Conservation (phyloP, 2,888 invertebrate species). For the Punctoribates punctum region DNA sequence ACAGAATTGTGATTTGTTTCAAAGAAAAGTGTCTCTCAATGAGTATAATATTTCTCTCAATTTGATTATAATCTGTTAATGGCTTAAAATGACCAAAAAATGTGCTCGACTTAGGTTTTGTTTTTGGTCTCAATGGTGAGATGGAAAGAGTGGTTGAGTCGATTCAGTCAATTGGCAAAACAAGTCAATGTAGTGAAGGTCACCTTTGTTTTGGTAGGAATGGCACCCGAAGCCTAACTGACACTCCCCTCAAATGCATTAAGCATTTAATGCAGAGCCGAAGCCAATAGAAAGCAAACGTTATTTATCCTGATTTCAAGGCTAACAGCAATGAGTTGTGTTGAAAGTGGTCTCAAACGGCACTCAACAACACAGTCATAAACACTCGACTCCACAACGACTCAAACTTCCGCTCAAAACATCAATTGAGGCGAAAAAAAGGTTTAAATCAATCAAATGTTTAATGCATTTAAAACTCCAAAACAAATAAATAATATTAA, state of each 20-base stretch:
- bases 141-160: neutral
- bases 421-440: neutral
- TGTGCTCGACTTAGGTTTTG: neutral
- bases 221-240: neutral
- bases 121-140: neutral
- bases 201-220: constrained; percentile 28
- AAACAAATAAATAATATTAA: neutral
- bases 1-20: too few species aligned
- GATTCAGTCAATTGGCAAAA: constrained; percentile 10
- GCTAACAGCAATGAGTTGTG: neutral
- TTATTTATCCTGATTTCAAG: constrained; percentile 11
- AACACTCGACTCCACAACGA: neutral
- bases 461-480: too few species aligned
- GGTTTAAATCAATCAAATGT: too few species aligned
- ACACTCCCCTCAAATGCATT: neutral
- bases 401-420: neutral
- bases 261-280: neutral
- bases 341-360: too few species aligned
- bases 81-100: too few species aligned
- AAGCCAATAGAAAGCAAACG: constrained; percentile 16
- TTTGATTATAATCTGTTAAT: too few species aligned
- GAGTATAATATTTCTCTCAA: too few species aligned
- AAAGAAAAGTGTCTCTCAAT: too few species aligned
- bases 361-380: too few species aligned
- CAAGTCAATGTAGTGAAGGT: constrained; percentile 27